Evolutionary conservation across 2,113 vertebrate genomes (phyloP).

Genomic region (Tricholaema leucomelas): DNA sequence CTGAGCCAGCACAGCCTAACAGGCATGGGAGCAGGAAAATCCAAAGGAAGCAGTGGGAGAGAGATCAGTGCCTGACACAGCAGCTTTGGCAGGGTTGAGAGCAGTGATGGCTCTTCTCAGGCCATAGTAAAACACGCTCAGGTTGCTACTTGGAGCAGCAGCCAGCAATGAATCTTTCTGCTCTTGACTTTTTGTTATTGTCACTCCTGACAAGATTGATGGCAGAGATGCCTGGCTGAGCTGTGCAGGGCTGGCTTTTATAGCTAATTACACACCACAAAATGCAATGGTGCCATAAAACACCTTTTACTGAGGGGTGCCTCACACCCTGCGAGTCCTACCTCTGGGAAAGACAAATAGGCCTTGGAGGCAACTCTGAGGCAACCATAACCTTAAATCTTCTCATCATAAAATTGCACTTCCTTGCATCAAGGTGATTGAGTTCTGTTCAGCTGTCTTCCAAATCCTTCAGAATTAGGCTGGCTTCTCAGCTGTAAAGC

Average conservation of each 20-base stretch:
- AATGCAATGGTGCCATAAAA: slow-evolving; percentile 61
- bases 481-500: background rate
- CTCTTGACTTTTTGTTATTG: slow-evolving; percentile 47
- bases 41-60: background rate
- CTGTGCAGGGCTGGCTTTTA: slow-evolving; percentile 35
- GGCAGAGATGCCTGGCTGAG: slow-evolving; percentile 37
- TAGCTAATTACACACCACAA: slow-evolving; percentile 68
- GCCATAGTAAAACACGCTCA: background rate
- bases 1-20: background rate
- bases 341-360: slow-evolving; percentile 47
- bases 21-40: background rate
- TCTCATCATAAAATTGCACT: background rate
- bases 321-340: slow-evolving; percentile 30
- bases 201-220: slow-evolving; percentile 41
- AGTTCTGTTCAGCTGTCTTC: slow-evolving; percentile 21
- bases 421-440: background rate
- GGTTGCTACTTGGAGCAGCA: background rate
- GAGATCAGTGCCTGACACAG: background rate
- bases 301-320: background rate
- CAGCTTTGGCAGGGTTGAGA: background rate
- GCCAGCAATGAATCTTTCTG: background rate
- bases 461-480: background rate
- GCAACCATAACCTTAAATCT: slow-evolving; percentile 54
- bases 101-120: background rate
- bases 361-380: slow-evolving; percentile 44